These are phyloP conservation scores for Bombus superbus DNA, from an alignment of 1,140 invertebrate genomes.

Conservation along the genomic window DNA sequence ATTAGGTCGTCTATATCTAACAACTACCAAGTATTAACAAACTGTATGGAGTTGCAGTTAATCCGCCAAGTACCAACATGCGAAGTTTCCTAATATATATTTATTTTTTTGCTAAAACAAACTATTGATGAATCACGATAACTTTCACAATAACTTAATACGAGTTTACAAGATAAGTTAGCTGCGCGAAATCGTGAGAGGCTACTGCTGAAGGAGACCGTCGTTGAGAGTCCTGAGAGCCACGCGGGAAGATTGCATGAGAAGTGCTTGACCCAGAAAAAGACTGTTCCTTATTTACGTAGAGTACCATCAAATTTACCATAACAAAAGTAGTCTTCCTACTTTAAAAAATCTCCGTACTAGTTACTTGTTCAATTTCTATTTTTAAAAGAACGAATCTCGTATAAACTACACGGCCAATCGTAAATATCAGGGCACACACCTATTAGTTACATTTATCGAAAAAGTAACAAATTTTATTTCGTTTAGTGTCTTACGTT, in stretches of 20 bases:
- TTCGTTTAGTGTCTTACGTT: too few relatives aligned
- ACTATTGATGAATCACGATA: too few relatives aligned
- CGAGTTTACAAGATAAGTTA: background rate
- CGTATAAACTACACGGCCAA: too few relatives aligned
- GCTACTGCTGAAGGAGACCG: background rate
- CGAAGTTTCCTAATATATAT: too few relatives aligned
- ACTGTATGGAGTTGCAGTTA: background rate
- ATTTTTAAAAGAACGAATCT: too few relatives aligned
- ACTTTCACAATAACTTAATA: too few relatives aligned
- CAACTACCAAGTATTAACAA: background rate
- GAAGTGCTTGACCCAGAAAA: slow-evolving; percentile 11
- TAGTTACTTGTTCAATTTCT: too few relatives aligned
- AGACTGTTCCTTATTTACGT: background rate
- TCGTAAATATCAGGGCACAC: too few relatives aligned
- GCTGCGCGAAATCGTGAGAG: background rate
- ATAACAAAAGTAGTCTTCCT: background rate
- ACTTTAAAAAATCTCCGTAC: background rate
- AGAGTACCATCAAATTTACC: slow-evolving; percentile 10
- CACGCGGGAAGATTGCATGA: slow-evolving; percentile 13
- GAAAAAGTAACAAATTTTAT: too few relatives aligned
- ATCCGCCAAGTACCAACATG: too few relatives aligned
- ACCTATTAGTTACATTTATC: too few relatives aligned
- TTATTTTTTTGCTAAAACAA: too few relatives aligned
- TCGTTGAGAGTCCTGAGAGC: slow-evolving; percentile 21
- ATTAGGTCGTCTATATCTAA: background rate